Conservation (phyloP, 2,888 invertebrate genomes). For the Dicyrtomina minuta region DNA sequence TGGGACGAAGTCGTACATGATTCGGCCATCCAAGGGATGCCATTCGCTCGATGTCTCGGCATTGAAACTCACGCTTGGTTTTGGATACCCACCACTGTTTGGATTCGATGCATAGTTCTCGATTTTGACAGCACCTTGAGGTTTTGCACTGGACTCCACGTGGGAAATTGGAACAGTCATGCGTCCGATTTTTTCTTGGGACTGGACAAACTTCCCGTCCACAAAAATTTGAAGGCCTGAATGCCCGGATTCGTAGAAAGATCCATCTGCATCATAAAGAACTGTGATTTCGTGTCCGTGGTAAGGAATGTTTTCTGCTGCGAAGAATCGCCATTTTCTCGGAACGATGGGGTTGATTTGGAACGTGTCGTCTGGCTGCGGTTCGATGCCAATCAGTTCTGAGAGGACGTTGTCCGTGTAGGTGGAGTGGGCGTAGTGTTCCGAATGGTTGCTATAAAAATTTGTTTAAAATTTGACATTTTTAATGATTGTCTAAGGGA, state of each 20-base stretch:
- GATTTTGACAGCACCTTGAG: conserved; percentile 33
- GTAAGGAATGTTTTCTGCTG: conserved; percentile 46
- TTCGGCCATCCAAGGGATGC: conserved; percentile 48
- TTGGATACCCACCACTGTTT: conserved; percentile 42
- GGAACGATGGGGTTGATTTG: conserved; percentile 43
- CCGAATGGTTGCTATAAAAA: conserved; percentile 32
- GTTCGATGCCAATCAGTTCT: conserved; percentile 47
- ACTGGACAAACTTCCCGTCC: conserved; percentile 34
- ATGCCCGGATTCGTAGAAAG: conserved; percentile 38
- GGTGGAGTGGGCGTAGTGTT: conserved; percentile 52
- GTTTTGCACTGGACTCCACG: conserved; percentile 11
- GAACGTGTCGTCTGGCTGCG: conserved; percentile 40
- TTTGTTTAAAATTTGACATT: background rate
- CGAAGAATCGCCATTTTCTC: conserved; percentile 38
- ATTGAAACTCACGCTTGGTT: conserved; percentile 41
- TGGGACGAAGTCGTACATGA: conserved; percentile 47
- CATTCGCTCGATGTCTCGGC: conserved; percentile 38
- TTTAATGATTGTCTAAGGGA: no score
- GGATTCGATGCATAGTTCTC: conserved; percentile 50
- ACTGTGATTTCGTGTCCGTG: conserved; percentile 50
- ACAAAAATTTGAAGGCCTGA: conserved; percentile 44
- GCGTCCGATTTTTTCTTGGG: conserved; percentile 33
- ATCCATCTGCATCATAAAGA: conserved; percentile 45
- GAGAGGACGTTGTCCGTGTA: conserved; percentile 49
- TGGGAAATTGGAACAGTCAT: conserved; percentile 38